A percentile compares a stretch with the other conserved stretches of the same genome.
Evolutionary conservation across 2,113 vertebrate genomes (phyloP).

Genomic region (Gallinago media): DNA sequence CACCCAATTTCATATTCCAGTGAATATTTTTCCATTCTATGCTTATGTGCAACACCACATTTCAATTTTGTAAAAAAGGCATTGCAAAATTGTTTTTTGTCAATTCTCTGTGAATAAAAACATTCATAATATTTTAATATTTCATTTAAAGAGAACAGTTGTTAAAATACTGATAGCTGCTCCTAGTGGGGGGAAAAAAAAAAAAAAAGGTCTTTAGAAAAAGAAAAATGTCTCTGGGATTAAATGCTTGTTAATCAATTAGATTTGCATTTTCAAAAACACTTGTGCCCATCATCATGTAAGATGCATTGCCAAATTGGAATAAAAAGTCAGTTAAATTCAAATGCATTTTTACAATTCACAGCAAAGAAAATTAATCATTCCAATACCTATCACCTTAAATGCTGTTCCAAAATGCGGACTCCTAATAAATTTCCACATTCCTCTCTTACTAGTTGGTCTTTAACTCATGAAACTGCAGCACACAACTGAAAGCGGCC

Average conservation of each 20-base stretch:
- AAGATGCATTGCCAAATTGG: background rate
- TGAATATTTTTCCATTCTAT: background rate
- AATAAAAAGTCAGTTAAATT: background rate
- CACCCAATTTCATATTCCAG: background rate
- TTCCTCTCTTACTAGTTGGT: background rate
- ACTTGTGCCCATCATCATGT: background rate
- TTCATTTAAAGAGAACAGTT: background rate
- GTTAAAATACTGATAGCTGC: background rate
- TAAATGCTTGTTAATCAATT: background rate
- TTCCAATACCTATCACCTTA: background rate
- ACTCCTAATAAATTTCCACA: background rate
- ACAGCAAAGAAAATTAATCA: background rate
- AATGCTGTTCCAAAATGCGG: background rate
- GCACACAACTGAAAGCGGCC: background rate
- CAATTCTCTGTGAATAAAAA: background rate
- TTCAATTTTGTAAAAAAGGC: background rate
- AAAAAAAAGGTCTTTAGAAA: background rate
- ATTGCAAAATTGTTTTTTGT: accelerated
- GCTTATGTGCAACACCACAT: background rate
- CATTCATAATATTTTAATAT: background rate
- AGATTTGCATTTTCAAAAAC: background rate
- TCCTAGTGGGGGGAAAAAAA: background rate
- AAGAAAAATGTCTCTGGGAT: background rate
- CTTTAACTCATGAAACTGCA: background rate
- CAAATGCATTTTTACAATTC: background rate